Conservation (phyloP, 2,888 invertebrate genomes). For the Dasysyrphus albostriatus region DNA sequence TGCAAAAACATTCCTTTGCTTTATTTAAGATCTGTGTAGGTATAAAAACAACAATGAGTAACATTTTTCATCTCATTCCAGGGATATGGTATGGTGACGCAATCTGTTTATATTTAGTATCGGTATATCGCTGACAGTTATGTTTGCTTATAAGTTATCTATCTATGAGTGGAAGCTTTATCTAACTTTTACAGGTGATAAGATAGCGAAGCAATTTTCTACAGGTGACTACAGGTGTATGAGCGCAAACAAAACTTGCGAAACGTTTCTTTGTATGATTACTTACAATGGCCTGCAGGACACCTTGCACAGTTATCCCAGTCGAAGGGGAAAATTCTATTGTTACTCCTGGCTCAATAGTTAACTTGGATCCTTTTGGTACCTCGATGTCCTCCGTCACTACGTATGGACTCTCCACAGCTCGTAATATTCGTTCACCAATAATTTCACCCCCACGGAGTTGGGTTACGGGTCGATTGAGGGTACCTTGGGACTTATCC, state of each 20-base stretch:
- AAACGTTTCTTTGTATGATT: conserved; percentile 22
- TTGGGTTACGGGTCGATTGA: conserved; percentile 78
- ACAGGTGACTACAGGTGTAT: conserved; percentile 57
- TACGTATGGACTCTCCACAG: conserved; percentile 89
- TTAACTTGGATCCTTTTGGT: conserved; percentile 90
- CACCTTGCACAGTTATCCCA: conserved; percentile 96
- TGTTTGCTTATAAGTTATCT: conserved; percentile 51
- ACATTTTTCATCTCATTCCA: conserved; percentile 31
- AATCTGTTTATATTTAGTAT: conserved; percentile 64
- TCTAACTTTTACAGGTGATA: conserved; percentile 64
- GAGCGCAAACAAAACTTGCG: conserved; percentile 1
- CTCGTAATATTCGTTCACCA: conserved; percentile 81
- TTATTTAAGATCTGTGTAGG: conserved; percentile 16
- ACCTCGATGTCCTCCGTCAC: conserved; percentile 92
- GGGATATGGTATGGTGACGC: conserved; percentile 49
- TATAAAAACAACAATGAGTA: conserved; percentile 22
- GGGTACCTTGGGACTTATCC: conserved; percentile 53
- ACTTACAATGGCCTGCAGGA: conserved; percentile 94
- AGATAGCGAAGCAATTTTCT: conserved; percentile 52
- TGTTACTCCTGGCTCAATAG: conserved; percentile 95
- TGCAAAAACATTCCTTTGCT: conserved; percentile 36
- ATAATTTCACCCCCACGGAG: conserved; percentile 82
- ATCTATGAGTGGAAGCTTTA: conserved; percentile 58
- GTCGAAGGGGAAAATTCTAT: conserved; percentile 95
- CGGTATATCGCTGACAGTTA: conserved; percentile 31